Conservation (phyloP, 2,888 invertebrate species). For the Eretmocerus hayati region DNA sequence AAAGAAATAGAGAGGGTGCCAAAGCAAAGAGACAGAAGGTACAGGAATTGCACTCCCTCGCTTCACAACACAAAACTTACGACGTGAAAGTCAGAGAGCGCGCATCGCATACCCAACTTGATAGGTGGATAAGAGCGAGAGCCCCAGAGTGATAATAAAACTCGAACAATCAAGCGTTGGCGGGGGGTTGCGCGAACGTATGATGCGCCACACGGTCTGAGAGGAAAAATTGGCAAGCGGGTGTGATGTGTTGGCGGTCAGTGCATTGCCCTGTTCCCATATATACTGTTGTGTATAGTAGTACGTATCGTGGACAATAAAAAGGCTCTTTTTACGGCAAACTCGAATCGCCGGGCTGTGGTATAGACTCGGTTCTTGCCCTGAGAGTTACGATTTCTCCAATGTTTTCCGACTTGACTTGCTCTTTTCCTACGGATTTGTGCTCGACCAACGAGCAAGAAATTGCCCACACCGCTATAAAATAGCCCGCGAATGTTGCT, state of each 20-base stretch:
- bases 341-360: slow-evolving; percentile 10
- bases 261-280: neutral
- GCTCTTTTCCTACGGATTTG: neutral
- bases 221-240: too few species aligned
- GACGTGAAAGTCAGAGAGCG: too few species aligned
- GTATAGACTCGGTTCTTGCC: neutral
- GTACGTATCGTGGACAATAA: slow-evolving; percentile 17
- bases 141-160: slow-evolving; percentile 41
- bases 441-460: neutral
- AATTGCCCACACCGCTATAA: slow-evolving; percentile 13
- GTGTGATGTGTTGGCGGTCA: slow-evolving; percentile 2
- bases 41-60: too few species aligned
- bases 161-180: slow-evolving; percentile 35
- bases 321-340: slow-evolving; percentile 17
- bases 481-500: slow-evolving; percentile 5
- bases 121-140: slow-evolving; percentile 6
- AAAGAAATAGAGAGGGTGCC: too few species aligned
- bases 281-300: neutral
- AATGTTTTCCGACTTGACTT: neutral
- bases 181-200: slow-evolving; percentile 25
- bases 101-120: too few species aligned
- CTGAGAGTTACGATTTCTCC: neutral
- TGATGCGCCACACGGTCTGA: too few species aligned
- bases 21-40: too few species aligned
- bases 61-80: too few species aligned